Conservation (phyloP, 2,113 vertebrate genomes). For the Cephalopterus ornatus region DNA sequence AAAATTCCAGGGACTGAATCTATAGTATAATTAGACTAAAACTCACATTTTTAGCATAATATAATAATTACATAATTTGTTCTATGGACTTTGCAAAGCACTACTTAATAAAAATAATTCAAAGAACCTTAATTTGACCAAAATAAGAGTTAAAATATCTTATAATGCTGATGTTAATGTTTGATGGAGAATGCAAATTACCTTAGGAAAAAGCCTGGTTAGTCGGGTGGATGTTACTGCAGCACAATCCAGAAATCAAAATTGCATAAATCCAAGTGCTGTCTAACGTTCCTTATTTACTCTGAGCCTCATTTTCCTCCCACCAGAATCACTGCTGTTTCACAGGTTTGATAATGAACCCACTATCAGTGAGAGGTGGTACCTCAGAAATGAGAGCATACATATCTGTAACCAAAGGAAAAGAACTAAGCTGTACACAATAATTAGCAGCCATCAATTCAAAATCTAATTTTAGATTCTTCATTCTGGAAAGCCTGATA, state of each 20-base stretch:
- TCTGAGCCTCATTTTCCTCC: not conserved
- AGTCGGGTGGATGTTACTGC: not conserved
- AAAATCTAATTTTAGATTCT: not conserved
- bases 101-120: not conserved
- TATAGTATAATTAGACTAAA: not conserved
- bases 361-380: not conserved
- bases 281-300: not conserved
- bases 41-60: constrained; percentile 7
- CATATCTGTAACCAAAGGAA: not conserved
- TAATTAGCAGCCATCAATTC: not conserved
- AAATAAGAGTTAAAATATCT: constrained; percentile 23
- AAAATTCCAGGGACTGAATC: constrained; percentile 42
- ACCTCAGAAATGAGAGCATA: not conserved
- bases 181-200: not conserved
- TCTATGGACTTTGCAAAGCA: not conserved
- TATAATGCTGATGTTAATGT: not conserved
- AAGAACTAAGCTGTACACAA: not conserved
- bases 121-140: constrained; percentile 30
- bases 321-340: not conserved
- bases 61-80: not conserved
- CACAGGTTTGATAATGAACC: not conserved
- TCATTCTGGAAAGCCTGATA: not conserved
- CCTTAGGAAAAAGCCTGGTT: not conserved
- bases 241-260: constrained; percentile 5
- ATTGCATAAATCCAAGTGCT: not conserved